Conservation (phyloP, 2,113 vertebrate species). For the Sceloporus undulatus region DNA sequence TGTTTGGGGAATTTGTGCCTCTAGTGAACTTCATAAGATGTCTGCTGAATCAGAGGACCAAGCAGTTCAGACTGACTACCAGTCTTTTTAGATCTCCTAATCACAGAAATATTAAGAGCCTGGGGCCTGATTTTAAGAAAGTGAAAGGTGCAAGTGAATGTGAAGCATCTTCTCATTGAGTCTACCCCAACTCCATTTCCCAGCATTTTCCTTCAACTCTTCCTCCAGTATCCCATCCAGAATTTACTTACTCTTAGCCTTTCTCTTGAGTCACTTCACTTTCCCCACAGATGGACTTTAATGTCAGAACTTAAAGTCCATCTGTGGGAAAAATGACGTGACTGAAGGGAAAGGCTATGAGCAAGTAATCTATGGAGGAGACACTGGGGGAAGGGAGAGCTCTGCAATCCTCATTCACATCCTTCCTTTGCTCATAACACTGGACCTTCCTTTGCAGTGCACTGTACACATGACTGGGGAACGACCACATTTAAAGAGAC, state of each 20-base stretch:
- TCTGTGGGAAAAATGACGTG: no score
- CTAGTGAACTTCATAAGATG: constrained; percentile 48
- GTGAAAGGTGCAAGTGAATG: no score
- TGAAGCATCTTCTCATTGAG: no score
- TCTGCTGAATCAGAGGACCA: constrained; percentile 44
- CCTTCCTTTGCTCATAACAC: not conserved
- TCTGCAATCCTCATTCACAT: not conserved
- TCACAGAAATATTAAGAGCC: not conserved
- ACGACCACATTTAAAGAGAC: not conserved
- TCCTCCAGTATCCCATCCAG: no score
- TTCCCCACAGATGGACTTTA: no score
- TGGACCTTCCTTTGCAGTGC: not conserved
- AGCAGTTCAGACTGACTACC: constrained; percentile 22
- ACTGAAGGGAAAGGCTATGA: no score
- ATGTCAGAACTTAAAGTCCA: no score
- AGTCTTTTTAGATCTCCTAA: not conserved
- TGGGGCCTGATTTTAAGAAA: not conserved
- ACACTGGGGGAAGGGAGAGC: not conserved
- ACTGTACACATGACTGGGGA: not conserved
- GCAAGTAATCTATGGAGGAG: no score
- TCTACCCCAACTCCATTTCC: not conserved
- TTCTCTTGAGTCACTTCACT: no score
- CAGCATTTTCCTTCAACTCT: not conserved
- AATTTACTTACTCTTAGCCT: no score
- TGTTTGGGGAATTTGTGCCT: constrained; percentile 34